Base-by-base conservation (phyloP, 2,113 vertebrate species). In the Corynorhinus townsendii region DNA sequence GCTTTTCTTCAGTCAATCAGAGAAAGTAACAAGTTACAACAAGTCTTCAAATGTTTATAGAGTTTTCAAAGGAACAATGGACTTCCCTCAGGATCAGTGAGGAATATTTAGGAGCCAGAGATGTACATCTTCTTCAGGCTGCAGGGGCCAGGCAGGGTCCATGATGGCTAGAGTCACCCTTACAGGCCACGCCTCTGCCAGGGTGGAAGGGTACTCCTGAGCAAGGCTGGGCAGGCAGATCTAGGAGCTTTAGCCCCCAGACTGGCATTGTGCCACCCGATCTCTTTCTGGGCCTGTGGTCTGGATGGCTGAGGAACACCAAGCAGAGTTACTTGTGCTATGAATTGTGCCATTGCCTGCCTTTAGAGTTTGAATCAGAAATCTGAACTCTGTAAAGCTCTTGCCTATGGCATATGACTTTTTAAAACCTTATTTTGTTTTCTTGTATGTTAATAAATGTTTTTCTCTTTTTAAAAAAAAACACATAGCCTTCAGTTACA, bases 301-400 rank as follows among this genome's bases (percentile, higher is more conserved):
- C 69, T 79, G 15, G 43, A 49, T 66, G 33, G 11, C 68, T 86
- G 47, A 86, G 38, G 33, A 87, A 59, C 11, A 12, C 20, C 7
- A 82, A 83, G 38, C 26, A 43, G 7, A 64, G 22, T 86, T 59
- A 62, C 19, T 59, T 90, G 52, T 73, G 11, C 64, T 83, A 1
- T 73, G 52, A 90, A 79, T 38, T 59, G 24, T 83, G 22, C 40
- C 45, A 10, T 24, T 56, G 11, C 28, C 59, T 56, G 28, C 54
- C 92, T 86, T 90, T 40, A 85, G 90, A 69, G 26, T 93, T 52
- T 69, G 83, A 84, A 76, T 9, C 24, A 87, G 62, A 87, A 68
- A 68, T 79, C 9, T 54, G 17, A 56, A 59, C 4, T 35, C 7
- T 86, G 0, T 66, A 81, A 73, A 72, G 49, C 43, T 72, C 68